Base-by-base conservation (phyloP, 64 coral and sea anemone genomes). In the Pocillopora verrucosa region DNA sequence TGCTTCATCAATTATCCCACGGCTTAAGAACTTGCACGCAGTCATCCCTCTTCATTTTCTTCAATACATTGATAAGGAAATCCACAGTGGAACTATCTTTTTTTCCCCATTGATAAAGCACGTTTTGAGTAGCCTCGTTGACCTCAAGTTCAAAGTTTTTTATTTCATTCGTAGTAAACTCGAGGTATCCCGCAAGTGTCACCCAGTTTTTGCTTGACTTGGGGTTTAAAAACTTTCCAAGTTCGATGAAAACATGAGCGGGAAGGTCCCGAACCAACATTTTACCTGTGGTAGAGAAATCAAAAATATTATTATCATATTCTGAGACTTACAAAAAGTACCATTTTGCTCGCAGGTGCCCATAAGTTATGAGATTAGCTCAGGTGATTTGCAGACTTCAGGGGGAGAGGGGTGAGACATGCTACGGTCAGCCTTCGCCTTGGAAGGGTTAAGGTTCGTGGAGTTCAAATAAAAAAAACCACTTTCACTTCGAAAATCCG, bases 11-110 rank as follows among this genome's bases (percentile, higher is more conserved):
- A 85, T 20, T 85, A 19, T 72, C 65, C 63, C 82, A 89, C 15
- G 36, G 60, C 36, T 89, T 72, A 16, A 89, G 76, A 11, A 89
- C 74, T 78, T 79, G 36, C n/a, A 79, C 36, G 17, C 75, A 77
- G 34, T 89, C 87, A 56, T 79, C 75, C 9, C 87, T 36, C 9
- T 72, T 89, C 87, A 89, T 89, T 34, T 79, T 74, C 58, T 78
- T 89, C 7, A 79, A 79, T 7, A 69, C 61, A 1, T 58, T 36
- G 5, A 78, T 30, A 22, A 89, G 36, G 13, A 79, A 20, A 0
- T 89, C 76, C 0, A 68, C 36, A 0, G 87, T 89, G 9, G 75
- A 58, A 13, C 74, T 63, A 19, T 89, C 61, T 20, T 37, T 14
- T 17, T 77, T 36, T 0, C 76, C 87, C 87, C 87, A 89, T 20